Evolutionary conservation across 2,888 invertebrate species (phyloP).

Genomic region (Cerastis rubricosa): DNA sequence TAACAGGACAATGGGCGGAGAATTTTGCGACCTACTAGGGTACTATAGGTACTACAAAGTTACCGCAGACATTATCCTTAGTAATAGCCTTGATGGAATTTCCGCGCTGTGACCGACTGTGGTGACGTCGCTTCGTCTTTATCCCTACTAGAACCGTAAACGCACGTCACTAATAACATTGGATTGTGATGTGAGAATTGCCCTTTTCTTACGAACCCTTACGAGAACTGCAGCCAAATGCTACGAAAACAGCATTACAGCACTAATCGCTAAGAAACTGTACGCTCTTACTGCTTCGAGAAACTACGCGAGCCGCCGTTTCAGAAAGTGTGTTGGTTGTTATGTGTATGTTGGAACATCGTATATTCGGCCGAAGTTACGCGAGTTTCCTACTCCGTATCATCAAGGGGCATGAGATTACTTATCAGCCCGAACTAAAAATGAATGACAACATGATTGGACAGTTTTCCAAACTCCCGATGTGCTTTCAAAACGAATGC

Average conservation of each 20-base stretch:
- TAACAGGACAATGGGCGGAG: constrained; percentile 15
- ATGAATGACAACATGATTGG: too few relatives aligned
- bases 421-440: too few relatives aligned
- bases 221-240: neutral
- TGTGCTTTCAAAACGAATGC: too few relatives aligned
- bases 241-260: too few relatives aligned
- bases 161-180: neutral
- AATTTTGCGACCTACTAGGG: neutral
- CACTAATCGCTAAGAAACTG: neutral
- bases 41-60: neutral
- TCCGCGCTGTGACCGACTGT: constrained; percentile 19
- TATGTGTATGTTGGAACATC: too few relatives aligned
- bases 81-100: constrained; percentile 32
- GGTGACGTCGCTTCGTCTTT: constrained; percentile 21
- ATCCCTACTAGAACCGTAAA: neutral
- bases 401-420: too few relatives aligned
- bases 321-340: too few relatives aligned
- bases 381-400: too few relatives aligned
- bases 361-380: too few relatives aligned
- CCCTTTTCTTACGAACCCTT: neutral
- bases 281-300: too few relatives aligned
- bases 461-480: too few relatives aligned
- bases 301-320: neutral
- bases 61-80: constrained; percentile 38
- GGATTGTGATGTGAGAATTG: neutral